Base-by-base conservation (phyloP, 1,140 invertebrate species). In the Helicoverpa zea region DNA sequence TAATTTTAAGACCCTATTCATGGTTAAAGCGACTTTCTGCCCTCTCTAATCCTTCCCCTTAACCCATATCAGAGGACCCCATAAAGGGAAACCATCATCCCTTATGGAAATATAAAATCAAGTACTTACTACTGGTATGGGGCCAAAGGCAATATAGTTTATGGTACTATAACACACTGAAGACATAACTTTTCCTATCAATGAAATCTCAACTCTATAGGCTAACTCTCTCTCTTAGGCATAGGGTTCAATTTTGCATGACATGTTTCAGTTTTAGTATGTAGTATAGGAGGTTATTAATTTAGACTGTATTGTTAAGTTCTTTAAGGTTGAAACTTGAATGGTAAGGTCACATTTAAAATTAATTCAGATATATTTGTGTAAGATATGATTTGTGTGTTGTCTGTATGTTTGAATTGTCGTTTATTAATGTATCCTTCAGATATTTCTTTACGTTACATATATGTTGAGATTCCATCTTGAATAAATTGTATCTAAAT, bases 21-120 rank as follows among this genome's bases (percentile, higher is more conserved):
- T 49, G 64, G 43, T 13, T 29, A 56, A 10, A 43, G 47, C 11
- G 49, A 76, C 49, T 76, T 59, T 52, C 23, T 56, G 10, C n/a
- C 76, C 47, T 23, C 52, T 18, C 72, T 47, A 64, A 23, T 12
- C 66, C 72, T 56, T 14, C 51, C 52, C 72, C 79, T 81, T 81
- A 81, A 80, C 56, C 70, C 74, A 49, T 58, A 81, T 81, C 79
- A 52, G 58, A 61, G 63, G 64, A 13, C 51, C 52, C 79, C 59
- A 81, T 81, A 81, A 81, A 81, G 52, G 49, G 59, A 59, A 68
- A 5, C 59, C 14, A 63, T 80, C 58, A 66, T 64, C 52, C 79
- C 79, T 81, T 75, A 80, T 80, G 61, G 79, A 63, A 75, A 81
- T 81, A 81, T 81, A 81, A 81, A 81, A 81, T 81, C 79, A 75